Conservation (phyloP, 1,140 invertebrate species). For the Papilio dardanus region DNA sequence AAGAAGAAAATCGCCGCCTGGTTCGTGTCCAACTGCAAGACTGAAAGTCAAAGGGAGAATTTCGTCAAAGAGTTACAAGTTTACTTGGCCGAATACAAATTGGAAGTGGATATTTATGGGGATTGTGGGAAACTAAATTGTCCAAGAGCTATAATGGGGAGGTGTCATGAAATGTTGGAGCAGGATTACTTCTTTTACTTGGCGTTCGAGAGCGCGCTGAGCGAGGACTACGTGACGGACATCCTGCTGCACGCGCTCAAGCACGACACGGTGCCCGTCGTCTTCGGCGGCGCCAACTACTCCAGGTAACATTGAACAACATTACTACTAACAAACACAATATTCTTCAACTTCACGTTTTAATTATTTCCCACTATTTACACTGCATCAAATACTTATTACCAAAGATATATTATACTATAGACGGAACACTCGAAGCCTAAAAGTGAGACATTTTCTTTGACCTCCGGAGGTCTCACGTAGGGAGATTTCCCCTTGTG, state of each 20-base stretch:
- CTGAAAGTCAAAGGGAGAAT: constrained; percentile 80
- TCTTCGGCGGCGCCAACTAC: constrained; percentile 72
- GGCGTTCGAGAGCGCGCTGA: constrained; percentile 86
- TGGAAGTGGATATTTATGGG: constrained; percentile 87
- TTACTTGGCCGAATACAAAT: constrained; percentile 71
- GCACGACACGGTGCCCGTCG: constrained; percentile 61
- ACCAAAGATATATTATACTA: no score
- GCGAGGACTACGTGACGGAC: constrained; percentile 86
- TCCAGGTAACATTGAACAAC: constrained; percentile 54
- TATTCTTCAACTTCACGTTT: no score
- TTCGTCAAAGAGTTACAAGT: constrained; percentile 83
- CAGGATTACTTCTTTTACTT: constrained; percentile 87
- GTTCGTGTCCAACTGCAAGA: constrained; percentile 86
- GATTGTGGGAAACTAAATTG: constrained; percentile 81
- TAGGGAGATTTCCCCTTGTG: no score
- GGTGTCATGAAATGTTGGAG: constrained; percentile 74
- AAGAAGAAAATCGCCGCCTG: constrained; percentile 82
- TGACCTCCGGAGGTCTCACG: no score
- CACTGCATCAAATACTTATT: no score
- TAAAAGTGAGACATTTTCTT: no score
- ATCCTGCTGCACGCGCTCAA: constrained; percentile 58
- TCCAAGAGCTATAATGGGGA: constrained; percentile 48
- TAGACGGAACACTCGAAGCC: no score
- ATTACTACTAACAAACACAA: not conserved
- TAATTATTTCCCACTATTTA: no score